Conservation (phyloP, 2,113 vertebrate genomes). For the Delphinus delphis region DNA sequence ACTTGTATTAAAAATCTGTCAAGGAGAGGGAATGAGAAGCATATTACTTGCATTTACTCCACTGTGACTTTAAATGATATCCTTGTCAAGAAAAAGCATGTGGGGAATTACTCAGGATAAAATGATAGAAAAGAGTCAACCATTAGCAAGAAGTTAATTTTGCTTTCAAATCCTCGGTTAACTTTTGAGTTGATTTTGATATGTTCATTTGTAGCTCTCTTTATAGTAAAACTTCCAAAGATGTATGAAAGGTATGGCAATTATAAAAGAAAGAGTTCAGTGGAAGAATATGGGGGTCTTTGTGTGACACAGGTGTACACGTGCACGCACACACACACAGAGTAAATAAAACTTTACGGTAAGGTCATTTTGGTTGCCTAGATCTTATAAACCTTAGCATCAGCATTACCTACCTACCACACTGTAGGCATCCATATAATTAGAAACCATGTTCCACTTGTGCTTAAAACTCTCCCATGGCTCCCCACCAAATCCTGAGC, state of each 20-base stretch:
- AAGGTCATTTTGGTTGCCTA: not conserved
- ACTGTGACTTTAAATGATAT: slow-evolving; percentile 60
- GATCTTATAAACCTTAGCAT: too few species aligned
- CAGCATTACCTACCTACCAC: too few species aligned
- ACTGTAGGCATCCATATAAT: accelerated
- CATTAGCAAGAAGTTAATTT: slow-evolving; percentile 52
- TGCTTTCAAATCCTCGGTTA: slow-evolving; percentile 51
- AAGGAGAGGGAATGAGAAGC: not conserved
- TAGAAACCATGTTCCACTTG: not conserved
- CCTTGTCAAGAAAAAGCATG: slow-evolving; percentile 25
- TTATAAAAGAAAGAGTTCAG: not conserved
- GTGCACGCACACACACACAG: not conserved
- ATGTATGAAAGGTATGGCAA: not conserved
- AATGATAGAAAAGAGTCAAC: slow-evolving; percentile 34
- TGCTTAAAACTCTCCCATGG: accelerated
- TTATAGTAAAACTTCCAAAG: not conserved
- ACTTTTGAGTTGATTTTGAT: not conserved
- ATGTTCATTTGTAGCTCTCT: not conserved
- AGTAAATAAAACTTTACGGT: not conserved
- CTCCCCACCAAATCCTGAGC: not conserved
- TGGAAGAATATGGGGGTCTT: accelerated
- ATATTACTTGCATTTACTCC: slow-evolving; percentile 37
- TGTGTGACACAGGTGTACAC: not conserved
- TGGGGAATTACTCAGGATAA: slow-evolving; percentile 23
- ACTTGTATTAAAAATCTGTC: slow-evolving; percentile 61